These are phyloP conservation scores for Tenebrio molitor DNA, from an alignment of 1,140 invertebrate genomes.

Conservation along the genomic window DNA sequence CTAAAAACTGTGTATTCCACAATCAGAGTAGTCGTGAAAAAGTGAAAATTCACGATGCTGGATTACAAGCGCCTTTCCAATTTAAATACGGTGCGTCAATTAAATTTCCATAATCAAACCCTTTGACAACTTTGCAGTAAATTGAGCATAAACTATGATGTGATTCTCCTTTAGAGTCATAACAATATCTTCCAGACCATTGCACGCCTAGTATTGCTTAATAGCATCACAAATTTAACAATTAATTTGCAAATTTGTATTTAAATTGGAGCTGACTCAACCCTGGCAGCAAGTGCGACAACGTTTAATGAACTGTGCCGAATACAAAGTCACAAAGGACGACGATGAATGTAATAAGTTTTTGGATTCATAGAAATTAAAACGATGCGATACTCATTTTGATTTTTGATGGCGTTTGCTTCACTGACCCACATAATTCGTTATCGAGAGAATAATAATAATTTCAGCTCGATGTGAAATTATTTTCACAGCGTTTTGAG, in stretches of 20 bases:
- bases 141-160: constrained; percentile 52
- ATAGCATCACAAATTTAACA: constrained; percentile 47
- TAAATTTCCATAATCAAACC: constrained; percentile 54
- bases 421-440: neutral
- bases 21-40: too few relatives aligned
- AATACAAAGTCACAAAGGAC: constrained; percentile 10
- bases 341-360: constrained; percentile 8
- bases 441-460: neutral
- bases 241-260: constrained; percentile 53
- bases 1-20: too few relatives aligned
- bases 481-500: neutral
- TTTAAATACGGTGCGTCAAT: constrained; percentile 25
- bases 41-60: neutral
- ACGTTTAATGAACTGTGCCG: constrained; percentile 14
- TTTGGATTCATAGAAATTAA: neutral
- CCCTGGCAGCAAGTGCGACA: constrained; percentile 18
- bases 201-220: constrained; percentile 48
- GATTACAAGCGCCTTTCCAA: neutral
- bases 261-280: constrained; percentile 48
- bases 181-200: constrained; percentile 53
- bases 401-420: neutral
- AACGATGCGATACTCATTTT: neutral
- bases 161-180: constrained; percentile 49
- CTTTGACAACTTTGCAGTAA: constrained; percentile 42
- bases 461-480: neutral